phyloP scores from a whole-genome alignment of 2,888 invertebrate genomes.

The Pandemis corylana region DNA sequence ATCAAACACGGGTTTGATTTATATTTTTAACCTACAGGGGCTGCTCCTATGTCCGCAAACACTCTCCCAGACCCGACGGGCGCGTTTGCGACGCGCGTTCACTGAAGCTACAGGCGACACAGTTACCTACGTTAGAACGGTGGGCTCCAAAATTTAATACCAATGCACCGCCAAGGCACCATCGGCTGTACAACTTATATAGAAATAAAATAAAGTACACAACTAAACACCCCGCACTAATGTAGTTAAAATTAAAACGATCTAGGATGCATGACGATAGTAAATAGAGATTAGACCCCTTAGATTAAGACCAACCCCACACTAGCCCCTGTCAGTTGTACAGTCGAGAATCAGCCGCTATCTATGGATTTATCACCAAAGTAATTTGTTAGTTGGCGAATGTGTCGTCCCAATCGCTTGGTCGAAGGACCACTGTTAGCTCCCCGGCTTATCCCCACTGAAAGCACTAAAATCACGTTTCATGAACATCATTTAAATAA shows the following conservation, averaged over 20 bases:
- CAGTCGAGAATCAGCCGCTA: conserved; percentile 70
- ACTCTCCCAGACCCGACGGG: conserved; percentile 94
- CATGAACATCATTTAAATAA: conserved; percentile 59
- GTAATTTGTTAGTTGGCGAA: conserved; percentile 80
- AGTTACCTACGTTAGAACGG: conserved; percentile 95
- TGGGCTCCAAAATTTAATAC: conserved; percentile 81
- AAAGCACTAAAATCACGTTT: conserved; percentile 75
- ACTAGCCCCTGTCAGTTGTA: conserved; percentile 64
- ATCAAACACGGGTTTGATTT: conserved; percentile 70
- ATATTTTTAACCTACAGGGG: conserved; percentile 87
- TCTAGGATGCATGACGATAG: conserved; percentile 27
- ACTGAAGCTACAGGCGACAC: conserved; percentile 95
- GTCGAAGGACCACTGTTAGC: conserved; percentile 73
- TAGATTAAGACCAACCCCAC: conserved; percentile 35
- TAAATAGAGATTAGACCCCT: conserved; percentile 24
- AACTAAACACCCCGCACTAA: conserved; percentile 18
- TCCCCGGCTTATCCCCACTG: conserved; percentile 63
- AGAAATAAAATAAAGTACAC: conserved; percentile 2
- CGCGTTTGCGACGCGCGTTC: conserved; percentile 94
- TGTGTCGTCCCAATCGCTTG: conserved; percentile 81
- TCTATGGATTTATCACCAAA: conserved; percentile 71
- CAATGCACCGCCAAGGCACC: conserved; percentile 68
- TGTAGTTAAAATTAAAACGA: conserved; percentile 8
- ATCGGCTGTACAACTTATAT: conserved; percentile 69
- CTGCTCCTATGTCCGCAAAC: conserved; percentile 96